Percentiles rank a stretch among this genome's conserved stretches.
Evolutionary conservation across 2,113 vertebrate species (phyloP).

Genomic region (Ondatra zibethicus): DNA sequence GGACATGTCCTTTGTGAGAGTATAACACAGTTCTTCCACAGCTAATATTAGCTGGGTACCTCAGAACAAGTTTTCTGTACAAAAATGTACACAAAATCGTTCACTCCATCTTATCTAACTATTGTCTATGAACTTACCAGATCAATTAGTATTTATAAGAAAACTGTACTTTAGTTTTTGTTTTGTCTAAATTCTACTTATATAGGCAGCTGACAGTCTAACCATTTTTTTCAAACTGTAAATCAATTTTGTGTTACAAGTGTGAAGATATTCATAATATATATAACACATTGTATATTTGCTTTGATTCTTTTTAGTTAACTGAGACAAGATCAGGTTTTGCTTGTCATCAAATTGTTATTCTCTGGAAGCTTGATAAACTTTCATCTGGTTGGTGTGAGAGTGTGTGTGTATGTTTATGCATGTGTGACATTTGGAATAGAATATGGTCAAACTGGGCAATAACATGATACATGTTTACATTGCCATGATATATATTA

Average conservation of each 20-base stretch:
- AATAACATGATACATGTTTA: neutral
- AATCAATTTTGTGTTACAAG: neutral
- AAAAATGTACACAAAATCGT: slow-evolving; percentile 10
- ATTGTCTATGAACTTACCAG: neutral
- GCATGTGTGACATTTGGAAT: neutral
- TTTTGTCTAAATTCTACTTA: neutral
- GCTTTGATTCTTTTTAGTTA: neutral
- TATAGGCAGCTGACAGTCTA: neutral
- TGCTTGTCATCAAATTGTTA: neutral
- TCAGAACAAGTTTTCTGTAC: neutral
- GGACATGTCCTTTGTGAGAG: neutral
- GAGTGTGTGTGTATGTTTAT: neutral
- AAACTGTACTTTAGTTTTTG: neutral
- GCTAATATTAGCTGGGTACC: neutral
- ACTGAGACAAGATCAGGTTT: neutral
- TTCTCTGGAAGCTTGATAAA: neutral
- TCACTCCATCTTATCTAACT: neutral
- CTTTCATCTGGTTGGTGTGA: neutral
- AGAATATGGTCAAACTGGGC: neutral
- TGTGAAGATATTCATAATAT: neutral
- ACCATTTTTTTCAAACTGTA: neutral
- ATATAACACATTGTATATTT: neutral
- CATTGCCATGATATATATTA: neutral
- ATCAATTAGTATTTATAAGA: neutral
- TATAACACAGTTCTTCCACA: neutral